Base-by-base conservation (phyloP, 2,888 invertebrate species). In the Hymenopus coronatus region DNA sequence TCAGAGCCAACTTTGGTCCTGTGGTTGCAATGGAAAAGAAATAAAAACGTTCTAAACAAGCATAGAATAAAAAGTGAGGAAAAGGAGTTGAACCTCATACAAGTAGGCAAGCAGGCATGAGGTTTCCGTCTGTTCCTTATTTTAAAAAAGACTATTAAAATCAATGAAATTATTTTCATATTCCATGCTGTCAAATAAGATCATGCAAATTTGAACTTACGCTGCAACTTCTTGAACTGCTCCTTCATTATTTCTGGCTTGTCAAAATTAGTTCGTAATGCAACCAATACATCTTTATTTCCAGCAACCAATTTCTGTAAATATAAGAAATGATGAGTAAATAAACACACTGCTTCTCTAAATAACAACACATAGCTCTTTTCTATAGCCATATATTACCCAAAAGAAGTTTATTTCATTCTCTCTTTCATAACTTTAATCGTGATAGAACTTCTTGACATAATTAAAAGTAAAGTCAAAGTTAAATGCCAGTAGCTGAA, bases 241-340 rank as follows among this genome's bases (percentile, higher is more conserved):
- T 99, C 99, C 92, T 98, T 98, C 99, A 99, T 99, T 82, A 98
- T 96, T 92, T 99, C 99, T 0, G 99, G 99, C 92, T 99, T 99
- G 93, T 99, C 99, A 92, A 99, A 99, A 93, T 98, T 99, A 1
- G 99, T 98, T 91, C 99, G 95, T 84, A 99, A 94, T 90, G 97
- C 96, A 90, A 97, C 96, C 14, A 99, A 94, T 25, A 98, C 96
- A 91, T 99, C 99, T 92, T 98, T 98, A 93, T 99, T 99, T 89
- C 96, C 95, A 70, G 97, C 96, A 0, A 99, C 99, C 90, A 99
- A 94, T 94, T 95, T 95, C 95, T 95, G 91, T n/a, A 92, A 91
- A 82, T 90, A 88, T 28, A 82, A 81, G 25, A 86, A 30, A 70
- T 84, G 8, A 15, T 15, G 15, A 54, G 28, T 28, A 2, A 30